A percentile compares a stretch with the other conserved stretches of the same genome.
Evolutionary conservation across 2,113 vertebrate genomes (phyloP).

Genomic region (Pollimyrus isidori): DNA sequence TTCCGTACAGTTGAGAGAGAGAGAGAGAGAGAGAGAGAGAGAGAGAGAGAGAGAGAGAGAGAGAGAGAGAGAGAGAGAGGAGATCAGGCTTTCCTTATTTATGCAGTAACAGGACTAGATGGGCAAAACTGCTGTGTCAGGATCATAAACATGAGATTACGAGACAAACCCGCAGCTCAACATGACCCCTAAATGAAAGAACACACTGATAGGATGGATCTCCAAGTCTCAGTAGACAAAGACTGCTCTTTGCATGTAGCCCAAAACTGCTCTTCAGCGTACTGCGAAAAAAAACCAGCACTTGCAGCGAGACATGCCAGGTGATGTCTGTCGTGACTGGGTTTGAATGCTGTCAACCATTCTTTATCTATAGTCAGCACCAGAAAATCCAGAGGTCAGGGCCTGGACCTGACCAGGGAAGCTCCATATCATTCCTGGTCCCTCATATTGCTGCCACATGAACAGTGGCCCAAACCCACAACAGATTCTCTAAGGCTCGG

Average conservation of each 20-base stretch:
- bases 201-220: not conserved
- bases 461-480: not conserved
- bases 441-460: not conserved
- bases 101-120: not conserved
- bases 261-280: not conserved
- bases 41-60: not conserved
- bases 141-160: conserved; percentile 4
- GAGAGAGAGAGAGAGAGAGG: not conserved
- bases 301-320: not conserved
- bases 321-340: not conserved
- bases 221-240: not conserved
- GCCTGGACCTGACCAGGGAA: not conserved
- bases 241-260: not conserved
- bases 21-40: too few species aligned
- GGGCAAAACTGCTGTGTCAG: not conserved
- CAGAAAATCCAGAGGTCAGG: not conserved
- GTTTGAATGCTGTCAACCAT: not conserved
- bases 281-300: not conserved
- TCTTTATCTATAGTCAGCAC: not conserved
- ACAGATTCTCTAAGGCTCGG: not conserved
- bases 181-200: not conserved
- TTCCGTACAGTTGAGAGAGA: not conserved
- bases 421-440: not conserved
- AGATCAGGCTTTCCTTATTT: conserved; percentile 4
- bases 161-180: not conserved